phyloP scores from a whole-genome alignment of 2,113 vertebrate genomes.

The Cromileptes altivelis region DNA sequence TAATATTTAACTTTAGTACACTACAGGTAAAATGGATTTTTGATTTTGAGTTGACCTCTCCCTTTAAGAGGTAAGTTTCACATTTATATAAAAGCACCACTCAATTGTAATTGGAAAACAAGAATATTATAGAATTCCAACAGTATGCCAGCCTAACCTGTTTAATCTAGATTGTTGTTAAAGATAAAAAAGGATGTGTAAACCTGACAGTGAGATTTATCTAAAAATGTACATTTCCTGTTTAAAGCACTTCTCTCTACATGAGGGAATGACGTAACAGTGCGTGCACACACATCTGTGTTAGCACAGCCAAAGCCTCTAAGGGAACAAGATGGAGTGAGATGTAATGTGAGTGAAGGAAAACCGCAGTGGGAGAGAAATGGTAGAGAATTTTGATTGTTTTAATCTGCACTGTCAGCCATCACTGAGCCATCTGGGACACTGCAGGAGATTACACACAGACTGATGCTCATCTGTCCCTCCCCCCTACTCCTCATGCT shows the following conservation, averaged over 20 bases:
- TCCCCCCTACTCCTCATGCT: constrained; percentile 40
- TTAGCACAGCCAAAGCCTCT: constrained; percentile 28
- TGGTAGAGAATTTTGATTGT: constrained; percentile 75
- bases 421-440: constrained; percentile 82
- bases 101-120: neutral
- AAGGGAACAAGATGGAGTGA: constrained; percentile 30
- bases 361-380: constrained; percentile 41
- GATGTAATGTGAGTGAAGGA: constrained; percentile 42
- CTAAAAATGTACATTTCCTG: constrained; percentile 18
- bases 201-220: neutral
- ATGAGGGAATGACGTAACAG: constrained; percentile 23
- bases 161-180: neutral
- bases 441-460: constrained; percentile 83
- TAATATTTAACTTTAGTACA: neutral
- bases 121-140: neutral
- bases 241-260: neutral
- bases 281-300: neutral
- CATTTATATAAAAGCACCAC: constrained; percentile 8
- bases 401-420: constrained; percentile 81
- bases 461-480: constrained; percentile 71
- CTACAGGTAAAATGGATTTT: no score
- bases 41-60: no score
- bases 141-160: neutral
- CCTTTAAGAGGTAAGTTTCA: neutral
- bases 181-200: neutral